A percentile compares a stretch with the other conserved stretches of the same genome.
Conservation (phyloP, 1,140 invertebrate genomes). For the Phthorimaea operculella region DNA sequence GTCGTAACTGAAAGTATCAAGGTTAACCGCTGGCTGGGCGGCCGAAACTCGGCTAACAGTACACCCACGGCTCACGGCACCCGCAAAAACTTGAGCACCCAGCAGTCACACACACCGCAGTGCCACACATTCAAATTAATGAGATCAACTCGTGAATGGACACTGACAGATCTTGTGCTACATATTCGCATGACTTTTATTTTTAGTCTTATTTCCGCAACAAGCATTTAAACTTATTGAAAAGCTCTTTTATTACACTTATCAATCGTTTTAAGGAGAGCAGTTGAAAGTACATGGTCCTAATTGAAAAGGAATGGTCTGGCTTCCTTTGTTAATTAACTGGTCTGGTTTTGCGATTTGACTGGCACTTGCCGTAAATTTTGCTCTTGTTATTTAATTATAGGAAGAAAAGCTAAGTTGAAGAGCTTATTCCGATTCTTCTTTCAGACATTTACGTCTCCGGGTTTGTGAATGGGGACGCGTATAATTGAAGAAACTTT, state of each 20-base stretch:
- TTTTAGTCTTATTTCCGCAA: background rate
- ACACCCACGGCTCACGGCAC: slow-evolving; percentile 33
- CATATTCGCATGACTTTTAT: background rate
- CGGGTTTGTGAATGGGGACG: background rate
- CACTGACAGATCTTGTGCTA: slow-evolving; percentile 7
- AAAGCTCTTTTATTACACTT: background rate
- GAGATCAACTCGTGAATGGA: slow-evolving; percentile 52
- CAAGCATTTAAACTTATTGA: background rate
- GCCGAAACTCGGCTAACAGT: slow-evolving; percentile 57
- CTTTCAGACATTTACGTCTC: background rate
- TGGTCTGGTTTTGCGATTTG: background rate
- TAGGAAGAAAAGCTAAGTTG: background rate
- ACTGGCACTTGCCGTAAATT: background rate
- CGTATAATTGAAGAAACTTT: background rate
- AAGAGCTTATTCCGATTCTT: background rate
- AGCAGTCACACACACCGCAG: slow-evolving; percentile 38
- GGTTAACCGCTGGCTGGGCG: slow-evolving; percentile 50
- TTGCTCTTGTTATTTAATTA: background rate
- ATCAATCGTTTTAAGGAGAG: background rate
- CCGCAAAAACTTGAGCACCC: slow-evolving; percentile 48
- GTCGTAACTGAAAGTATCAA: slow-evolving; percentile 65
- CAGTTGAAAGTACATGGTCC: background rate
- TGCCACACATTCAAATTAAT: slow-evolving; percentile 50
- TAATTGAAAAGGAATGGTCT: background rate
- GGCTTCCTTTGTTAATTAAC: background rate